Evolutionary conservation across 1,140 invertebrate species (phyloP).

Genomic region (Eufriesea mexicana): DNA sequence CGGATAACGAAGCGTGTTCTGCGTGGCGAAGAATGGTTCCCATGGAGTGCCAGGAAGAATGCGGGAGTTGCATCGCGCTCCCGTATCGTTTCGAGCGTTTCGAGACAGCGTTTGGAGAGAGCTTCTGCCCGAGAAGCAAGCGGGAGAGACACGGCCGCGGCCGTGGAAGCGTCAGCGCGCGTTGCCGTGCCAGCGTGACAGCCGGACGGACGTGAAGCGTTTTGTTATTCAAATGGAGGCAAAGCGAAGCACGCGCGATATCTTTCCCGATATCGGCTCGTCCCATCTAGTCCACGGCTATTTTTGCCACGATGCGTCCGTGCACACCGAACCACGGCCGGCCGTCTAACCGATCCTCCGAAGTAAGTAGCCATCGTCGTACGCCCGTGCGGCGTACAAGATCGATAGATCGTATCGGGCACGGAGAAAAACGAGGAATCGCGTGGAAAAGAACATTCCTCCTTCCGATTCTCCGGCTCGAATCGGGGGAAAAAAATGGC

Average conservation of each 20-base stretch:
- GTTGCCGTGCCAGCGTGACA: constrained; percentile 47
- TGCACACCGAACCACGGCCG: constrained; percentile 28
- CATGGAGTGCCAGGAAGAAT: constrained; percentile 27
- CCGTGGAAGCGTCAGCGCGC: constrained; percentile 47
- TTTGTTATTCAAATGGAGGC: constrained; percentile 71
- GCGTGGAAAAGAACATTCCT: constrained; percentile 27
- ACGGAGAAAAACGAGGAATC: constrained; percentile 37
- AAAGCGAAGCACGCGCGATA: constrained; percentile 62
- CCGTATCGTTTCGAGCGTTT: constrained; percentile 43
- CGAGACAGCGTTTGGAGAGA: constrained; percentile 41
- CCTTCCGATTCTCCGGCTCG: constrained; percentile 19
- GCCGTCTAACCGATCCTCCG: constrained; percentile 28
- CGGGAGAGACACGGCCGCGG: constrained; percentile 22
- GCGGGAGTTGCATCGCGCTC: constrained; percentile 6
- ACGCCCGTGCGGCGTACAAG: constrained; percentile 23
- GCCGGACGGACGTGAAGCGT: constrained; percentile 61
- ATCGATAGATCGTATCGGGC: constrained; percentile 69
- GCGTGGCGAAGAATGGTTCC: not conserved
- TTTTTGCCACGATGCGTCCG: constrained; percentile 58
- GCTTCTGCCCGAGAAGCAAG: not conserved
- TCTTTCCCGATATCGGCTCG: constrained; percentile 68
- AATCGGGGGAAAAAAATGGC: not conserved
- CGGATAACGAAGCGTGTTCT: not conserved
- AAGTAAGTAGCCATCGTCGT: constrained; percentile 53
- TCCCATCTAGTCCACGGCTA: constrained; percentile 67